phyloP scores from a whole-genome alignment of 2,797 vertebrate genomes.

The Pangasius djambal region DNA sequence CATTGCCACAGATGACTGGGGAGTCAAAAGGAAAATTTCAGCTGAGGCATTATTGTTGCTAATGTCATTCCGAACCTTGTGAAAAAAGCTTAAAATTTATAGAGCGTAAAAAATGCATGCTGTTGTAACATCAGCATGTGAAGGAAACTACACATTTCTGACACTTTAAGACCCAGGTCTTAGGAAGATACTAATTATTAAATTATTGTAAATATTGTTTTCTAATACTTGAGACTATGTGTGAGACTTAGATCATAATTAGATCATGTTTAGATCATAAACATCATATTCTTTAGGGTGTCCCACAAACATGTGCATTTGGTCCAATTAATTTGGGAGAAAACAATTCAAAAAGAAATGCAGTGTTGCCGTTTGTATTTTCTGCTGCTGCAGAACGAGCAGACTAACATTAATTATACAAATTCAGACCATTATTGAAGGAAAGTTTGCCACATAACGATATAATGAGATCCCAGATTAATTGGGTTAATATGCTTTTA shows the following conservation, averaged over 20 bases:
- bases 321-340: neutral
- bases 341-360: neutral
- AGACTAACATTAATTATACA: neutral
- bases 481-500: neutral
- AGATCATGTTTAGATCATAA: no score
- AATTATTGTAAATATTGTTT: neutral
- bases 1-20: neutral
- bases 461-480: neutral
- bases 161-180: neutral
- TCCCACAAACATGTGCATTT: neutral
- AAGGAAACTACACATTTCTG: neutral
- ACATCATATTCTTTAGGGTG: neutral
- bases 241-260: no score
- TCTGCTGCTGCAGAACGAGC: neutral
- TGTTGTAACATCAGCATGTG: neutral
- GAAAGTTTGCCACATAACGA: neutral
- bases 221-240: neutral
- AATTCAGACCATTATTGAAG: neutral
- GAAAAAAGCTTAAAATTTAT: neutral
- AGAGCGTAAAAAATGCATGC: neutral
- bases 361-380: neutral
- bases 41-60: neutral
- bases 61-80: neutral
- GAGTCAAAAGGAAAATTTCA: neutral
- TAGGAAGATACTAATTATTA: neutral